Conservation (phyloP, 2,888 invertebrate species). For the Ormyrus rosae region DNA sequence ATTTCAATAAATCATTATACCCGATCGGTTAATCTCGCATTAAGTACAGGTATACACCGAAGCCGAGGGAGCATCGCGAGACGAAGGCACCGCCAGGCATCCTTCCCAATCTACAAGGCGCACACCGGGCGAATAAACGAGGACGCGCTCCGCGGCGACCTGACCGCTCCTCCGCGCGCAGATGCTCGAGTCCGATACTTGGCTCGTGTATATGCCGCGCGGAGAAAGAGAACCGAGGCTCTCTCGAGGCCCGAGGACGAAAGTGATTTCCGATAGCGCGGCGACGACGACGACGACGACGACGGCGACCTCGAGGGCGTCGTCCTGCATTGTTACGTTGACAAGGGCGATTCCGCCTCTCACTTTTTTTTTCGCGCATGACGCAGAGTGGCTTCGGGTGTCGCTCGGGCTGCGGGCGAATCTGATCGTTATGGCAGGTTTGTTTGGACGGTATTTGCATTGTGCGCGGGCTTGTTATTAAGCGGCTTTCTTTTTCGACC, state of each 20-base stretch:
- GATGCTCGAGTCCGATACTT: no score
- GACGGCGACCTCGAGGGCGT: constrained; percentile 49
- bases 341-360: constrained; percentile 36
- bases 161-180: no score
- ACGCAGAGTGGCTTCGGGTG: background rate
- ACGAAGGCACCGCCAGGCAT: no score
- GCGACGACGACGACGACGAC: background rate
- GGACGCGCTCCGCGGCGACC: no score
- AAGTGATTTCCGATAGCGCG: constrained; percentile 51
- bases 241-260: constrained; percentile 35
- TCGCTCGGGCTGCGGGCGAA: constrained; percentile 18
- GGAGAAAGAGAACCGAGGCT: background rate
- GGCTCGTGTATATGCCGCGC: no score
- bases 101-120: no score
- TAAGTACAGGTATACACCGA: no score
- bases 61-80: no score
- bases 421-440: constrained; percentile 37
- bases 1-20: no score
- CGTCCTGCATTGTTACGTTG: constrained; percentile 51
- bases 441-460: constrained; percentile 13
- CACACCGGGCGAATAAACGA: no score
- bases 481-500: background rate
- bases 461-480: background rate
- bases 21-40: no score
- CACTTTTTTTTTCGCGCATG: background rate